phyloP scores from a whole-genome alignment of 2,888 invertebrate genomes.

The Strigamia transsilvanica region DNA sequence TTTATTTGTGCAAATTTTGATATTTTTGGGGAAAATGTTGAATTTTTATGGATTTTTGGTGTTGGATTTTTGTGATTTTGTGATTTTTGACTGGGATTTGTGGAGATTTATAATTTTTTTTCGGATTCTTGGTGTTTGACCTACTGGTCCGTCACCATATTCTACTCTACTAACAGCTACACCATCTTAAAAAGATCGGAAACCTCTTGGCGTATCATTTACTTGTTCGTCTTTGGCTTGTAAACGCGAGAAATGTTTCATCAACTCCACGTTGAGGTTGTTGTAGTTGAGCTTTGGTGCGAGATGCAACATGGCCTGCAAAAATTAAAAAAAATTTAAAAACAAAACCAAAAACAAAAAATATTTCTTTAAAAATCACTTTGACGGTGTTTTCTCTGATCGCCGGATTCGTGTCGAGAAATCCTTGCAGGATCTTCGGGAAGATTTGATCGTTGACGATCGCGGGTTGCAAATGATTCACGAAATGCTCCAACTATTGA shows the following conservation, averaged over 20 bases:
- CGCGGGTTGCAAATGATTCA: conserved; percentile 69
- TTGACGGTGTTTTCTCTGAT: conserved; percentile 98
- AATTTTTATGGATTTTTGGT: no score
- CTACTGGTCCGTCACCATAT: no score
- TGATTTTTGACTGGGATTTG: no score
- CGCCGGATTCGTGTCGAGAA: conserved; percentile 94
- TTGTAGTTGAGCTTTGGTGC: conserved; percentile 97
- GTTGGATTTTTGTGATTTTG: no score
- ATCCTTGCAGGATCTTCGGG: conserved; percentile 91
- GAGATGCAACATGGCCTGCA: conserved; percentile 90
- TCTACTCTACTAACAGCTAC: no score
- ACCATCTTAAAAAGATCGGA: no score
- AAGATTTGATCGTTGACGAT: conserved; percentile 94
- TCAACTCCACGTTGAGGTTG: conserved; percentile 94
- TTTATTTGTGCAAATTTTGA: no score
- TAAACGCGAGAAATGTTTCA: conserved; percentile 93
- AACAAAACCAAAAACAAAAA: no score
- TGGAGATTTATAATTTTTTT: no score
- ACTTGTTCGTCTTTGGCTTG: conserved; percentile 80
- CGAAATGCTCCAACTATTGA: conserved; percentile 86
- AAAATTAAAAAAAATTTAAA: not conserved
- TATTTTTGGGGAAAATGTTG: no score
- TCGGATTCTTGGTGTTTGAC: no score
- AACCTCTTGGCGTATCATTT: no score
- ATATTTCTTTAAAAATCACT: conserved; percentile 69